Percentiles rank a stretch among this genome's conserved stretches.
phyloP scores from a whole-genome alignment of 1,140 invertebrate genomes.

The Propsilocerus akamusi region DNA sequence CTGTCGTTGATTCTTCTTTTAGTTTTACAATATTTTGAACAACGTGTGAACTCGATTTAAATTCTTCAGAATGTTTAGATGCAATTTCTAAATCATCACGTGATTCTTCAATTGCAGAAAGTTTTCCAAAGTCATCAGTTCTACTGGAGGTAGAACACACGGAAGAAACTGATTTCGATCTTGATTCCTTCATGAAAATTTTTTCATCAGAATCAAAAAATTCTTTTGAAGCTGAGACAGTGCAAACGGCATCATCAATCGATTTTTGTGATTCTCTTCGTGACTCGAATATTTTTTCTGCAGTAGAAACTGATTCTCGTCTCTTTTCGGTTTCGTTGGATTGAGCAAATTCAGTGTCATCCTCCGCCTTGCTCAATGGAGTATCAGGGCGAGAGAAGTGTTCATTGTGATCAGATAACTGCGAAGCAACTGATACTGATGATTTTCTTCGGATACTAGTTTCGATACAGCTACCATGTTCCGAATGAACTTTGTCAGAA shows the following conservation, averaged over 20 bases:
- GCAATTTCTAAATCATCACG: neutral
- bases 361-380: neutral
- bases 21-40: slow-evolving; percentile 10
- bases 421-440: neutral
- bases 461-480: neutral
- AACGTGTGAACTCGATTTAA: slow-evolving; percentile 18
- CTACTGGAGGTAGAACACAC: slow-evolving; percentile 6
- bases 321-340: neutral
- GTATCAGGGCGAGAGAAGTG: neutral
- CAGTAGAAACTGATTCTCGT: neutral
- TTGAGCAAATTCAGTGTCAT: slow-evolving; percentile 2
- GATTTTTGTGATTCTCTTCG: slow-evolving; percentile 13
- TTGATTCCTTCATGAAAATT: slow-evolving; percentile 16
- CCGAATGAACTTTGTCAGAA: neutral
- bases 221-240: neutral
- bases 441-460: neutral
- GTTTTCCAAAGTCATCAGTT: neutral
- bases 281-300: slow-evolving; percentile 7
- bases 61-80: slow-evolving; percentile 19
- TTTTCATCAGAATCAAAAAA: slow-evolving; percentile 12
- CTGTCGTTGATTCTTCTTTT: slow-evolving; percentile 8
- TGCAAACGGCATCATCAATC: neutral
- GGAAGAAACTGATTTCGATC: slow-evolving; percentile 22
- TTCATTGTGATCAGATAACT: neutral
- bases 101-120: neutral